Conservation (phyloP, 2,113 vertebrate species). For the Electrona antarctica region DNA sequence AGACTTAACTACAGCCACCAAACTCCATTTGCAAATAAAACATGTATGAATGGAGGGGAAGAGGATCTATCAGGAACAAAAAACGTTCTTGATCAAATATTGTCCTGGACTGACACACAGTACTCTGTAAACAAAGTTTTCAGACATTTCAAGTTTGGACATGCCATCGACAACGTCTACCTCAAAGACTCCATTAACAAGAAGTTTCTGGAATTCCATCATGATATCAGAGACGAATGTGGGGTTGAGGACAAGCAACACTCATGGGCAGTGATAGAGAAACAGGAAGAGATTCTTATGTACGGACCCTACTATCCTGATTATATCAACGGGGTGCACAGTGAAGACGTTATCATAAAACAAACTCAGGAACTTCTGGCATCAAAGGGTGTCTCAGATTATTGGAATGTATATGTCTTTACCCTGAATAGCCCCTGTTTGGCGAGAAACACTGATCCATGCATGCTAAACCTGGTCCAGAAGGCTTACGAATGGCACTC, state of each 20-base stretch:
- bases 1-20: conserved; percentile 14
- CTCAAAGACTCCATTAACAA: conserved; percentile 31
- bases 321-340: conserved; percentile 54
- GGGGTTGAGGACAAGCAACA: conserved; percentile 53
- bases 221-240: conserved; percentile 58
- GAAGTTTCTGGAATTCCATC: conserved; percentile 55
- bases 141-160: conserved; percentile 26
- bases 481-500: conserved; percentile 61
- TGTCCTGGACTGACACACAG: conserved; percentile 48
- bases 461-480: conserved; percentile 60
- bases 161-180: neutral
- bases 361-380: conserved; percentile 63
- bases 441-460: conserved; percentile 40
- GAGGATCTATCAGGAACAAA: neutral
- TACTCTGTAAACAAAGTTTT: conserved; percentile 43
- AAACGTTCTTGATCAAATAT: conserved; percentile 16
- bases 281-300: conserved; percentile 59
- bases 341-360: conserved; percentile 59
- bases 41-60: neutral
- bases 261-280: conserved; percentile 63
- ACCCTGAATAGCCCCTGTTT: conserved; percentile 66
- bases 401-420: conserved; percentile 54
- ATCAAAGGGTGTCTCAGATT: neutral
- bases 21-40: neutral
- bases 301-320: conserved; percentile 63